These are phyloP conservation scores for Ganaspis brasiliensis DNA, from an alignment of 2,888 invertebrate genomes.

Conservation along the genomic window DNA sequence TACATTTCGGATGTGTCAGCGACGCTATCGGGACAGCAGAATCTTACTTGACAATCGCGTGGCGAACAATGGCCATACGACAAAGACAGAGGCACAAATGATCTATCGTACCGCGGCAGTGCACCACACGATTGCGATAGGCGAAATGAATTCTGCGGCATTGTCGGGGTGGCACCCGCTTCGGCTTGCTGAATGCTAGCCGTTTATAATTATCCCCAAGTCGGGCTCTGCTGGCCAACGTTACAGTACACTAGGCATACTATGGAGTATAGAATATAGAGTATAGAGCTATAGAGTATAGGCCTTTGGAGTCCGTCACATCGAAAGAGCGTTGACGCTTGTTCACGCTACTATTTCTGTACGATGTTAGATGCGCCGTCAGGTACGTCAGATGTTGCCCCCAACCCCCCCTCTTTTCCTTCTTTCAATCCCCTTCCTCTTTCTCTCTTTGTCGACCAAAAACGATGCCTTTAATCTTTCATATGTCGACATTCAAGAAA, in stretches of 20 bases:
- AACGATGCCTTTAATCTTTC: conserved; percentile 37
- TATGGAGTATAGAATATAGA: conserved; percentile 50
- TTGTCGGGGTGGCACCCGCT: conserved; percentile 58
- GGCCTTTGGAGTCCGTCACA: conserved; percentile 54
- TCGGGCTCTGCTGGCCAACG: conserved; percentile 50
- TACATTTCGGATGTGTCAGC: neutral
- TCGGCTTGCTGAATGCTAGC: conserved; percentile 43
- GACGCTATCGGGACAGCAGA: conserved; percentile 16
- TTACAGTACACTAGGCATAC: conserved; percentile 13
- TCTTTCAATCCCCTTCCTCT: conserved; percentile 37
- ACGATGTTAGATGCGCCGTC: conserved; percentile 8
- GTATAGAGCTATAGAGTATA: conserved; percentile 37
- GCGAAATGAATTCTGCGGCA: conserved; percentile 60
- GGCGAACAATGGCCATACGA: conserved; percentile 26
- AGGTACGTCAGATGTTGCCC: conserved; percentile 46
- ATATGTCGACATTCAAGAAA: conserved; percentile 30
- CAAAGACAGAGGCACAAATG: conserved; percentile 30
- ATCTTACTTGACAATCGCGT: conserved; percentile 35
- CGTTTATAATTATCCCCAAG: conserved; percentile 73
- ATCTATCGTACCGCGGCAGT: conserved; percentile 41
- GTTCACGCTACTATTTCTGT: conserved; percentile 59
- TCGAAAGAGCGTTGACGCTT: conserved; percentile 58
- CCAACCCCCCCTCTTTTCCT: conserved; percentile 43
- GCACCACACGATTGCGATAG: conserved; percentile 48
- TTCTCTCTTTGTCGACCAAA: conserved; percentile 41